A percentile compares a stretch with the other conserved stretches of the same genome.
Conservation (phyloP, 2,888 invertebrate species). For the Clistopyga incitator region DNA sequence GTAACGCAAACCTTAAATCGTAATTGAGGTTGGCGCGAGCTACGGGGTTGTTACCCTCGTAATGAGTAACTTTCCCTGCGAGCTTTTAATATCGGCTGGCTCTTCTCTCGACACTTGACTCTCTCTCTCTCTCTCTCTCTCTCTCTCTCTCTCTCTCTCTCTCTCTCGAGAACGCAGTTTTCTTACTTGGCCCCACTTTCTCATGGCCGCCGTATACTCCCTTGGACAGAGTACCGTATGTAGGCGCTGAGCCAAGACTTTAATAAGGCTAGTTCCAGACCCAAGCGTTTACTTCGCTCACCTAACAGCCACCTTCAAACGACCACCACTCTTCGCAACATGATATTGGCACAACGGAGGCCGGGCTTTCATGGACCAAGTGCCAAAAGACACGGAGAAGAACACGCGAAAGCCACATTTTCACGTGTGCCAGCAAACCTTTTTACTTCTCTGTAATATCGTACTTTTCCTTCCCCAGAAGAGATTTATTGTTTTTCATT, state of each 20-base stretch:
- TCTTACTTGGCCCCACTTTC: constrained; percentile 27
- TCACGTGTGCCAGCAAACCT: constrained; percentile 17
- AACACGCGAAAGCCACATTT: constrained; percentile 57
- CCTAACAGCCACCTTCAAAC: constrained; percentile 62
- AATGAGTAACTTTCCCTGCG: constrained; percentile 71
- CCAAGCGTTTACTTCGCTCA: constrained; percentile 25
- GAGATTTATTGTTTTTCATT: constrained; percentile 23
- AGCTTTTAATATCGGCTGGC: constrained; percentile 71
- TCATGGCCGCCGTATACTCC: constrained; percentile 36
- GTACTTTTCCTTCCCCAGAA: constrained; percentile 9
- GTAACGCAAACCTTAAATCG: constrained; percentile 48
- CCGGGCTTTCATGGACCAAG: constrained; percentile 69
- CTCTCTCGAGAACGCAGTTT: constrained; percentile 11
- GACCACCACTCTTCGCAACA: constrained; percentile 49
- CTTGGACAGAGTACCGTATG: constrained; percentile 54
- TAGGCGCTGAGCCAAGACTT: constrained; percentile 73
- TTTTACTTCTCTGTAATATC: not conserved
- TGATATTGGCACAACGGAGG: constrained; percentile 56
- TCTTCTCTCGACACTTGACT: constrained; percentile 49
- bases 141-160: too few species aligned
- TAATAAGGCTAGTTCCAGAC: constrained; percentile 74
- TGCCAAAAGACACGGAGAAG: constrained; percentile 72
- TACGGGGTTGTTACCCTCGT: constrained; percentile 65
- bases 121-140: too few species aligned
- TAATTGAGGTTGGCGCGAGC: constrained; percentile 66